Conservation (phyloP, 1,140 invertebrate genomes). For the Meloidogyne hapla region DNA sequence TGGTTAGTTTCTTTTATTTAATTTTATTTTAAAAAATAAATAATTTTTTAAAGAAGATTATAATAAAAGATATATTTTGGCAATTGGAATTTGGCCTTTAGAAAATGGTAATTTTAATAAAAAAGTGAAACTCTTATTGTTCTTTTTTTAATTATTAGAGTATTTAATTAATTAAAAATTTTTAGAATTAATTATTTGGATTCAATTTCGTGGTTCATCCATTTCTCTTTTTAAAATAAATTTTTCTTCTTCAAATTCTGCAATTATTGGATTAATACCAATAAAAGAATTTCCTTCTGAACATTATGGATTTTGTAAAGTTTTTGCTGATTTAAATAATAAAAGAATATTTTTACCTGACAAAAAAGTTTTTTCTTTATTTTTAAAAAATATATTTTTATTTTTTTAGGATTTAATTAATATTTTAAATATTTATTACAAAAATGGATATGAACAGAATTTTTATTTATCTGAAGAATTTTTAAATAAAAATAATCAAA, state of each 20-base stretch:
- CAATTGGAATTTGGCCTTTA: slow-evolving; percentile 26
- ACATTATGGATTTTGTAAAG: slow-evolving; percentile 26
- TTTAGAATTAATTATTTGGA: slow-evolving; percentile 14
- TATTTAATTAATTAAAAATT: too few species aligned
- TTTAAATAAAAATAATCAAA: neutral
- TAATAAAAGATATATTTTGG: slow-evolving; percentile 19
- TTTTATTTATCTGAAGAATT: slow-evolving; percentile 2
- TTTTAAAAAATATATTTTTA: neutral
- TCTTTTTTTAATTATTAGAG: too few species aligned
- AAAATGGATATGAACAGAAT: slow-evolving; percentile 8
- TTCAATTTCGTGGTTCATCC: slow-evolving; percentile 22
- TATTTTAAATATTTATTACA: slow-evolving; percentile 5
- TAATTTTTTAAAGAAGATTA: slow-evolving; percentile 17
- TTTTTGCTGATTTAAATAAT: neutral
- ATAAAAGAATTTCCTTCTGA: slow-evolving; percentile 10
- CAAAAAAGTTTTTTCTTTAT: neutral
- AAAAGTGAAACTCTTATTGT: too few species aligned
- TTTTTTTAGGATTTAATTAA: neutral
- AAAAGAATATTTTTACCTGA: slow-evolving; percentile 22
- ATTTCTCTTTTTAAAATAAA: slow-evolving; percentile 10
- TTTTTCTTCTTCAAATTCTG: neutral
- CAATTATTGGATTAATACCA: neutral
- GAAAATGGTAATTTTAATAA: too few species aligned
- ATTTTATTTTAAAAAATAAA: neutral
- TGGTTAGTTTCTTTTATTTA: slow-evolving; percentile 5